phyloP scores from a whole-genome alignment of 2,113 vertebrate genomes.

The Chascanopsetta lugubris region DNA sequence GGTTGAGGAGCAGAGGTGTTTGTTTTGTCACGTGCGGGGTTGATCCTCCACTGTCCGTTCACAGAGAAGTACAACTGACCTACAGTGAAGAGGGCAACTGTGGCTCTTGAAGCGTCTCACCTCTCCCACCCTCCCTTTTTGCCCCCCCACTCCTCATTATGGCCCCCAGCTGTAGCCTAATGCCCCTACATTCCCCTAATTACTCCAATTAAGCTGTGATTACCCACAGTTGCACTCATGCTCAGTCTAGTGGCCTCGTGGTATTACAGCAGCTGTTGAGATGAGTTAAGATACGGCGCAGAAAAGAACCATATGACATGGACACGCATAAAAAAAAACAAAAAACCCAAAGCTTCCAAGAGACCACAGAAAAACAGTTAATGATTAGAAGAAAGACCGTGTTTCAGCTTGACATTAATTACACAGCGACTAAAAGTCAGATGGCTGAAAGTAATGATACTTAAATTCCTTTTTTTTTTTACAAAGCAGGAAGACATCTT shows the following conservation, averaged over 20 bases:
- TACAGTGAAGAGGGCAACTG: slow-evolving; percentile 67
- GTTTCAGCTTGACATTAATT: slow-evolving; percentile 34
- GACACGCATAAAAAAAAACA: slow-evolving; percentile 3
- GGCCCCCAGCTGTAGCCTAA: slow-evolving; percentile 80
- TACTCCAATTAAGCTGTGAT: slow-evolving; percentile 83
- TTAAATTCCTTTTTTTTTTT: slow-evolving; percentile 31
- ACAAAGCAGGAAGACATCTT: slow-evolving; percentile 34
- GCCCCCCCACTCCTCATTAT: slow-evolving; percentile 70
- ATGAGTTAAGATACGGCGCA: slow-evolving; percentile 52
- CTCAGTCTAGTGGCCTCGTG: slow-evolving; percentile 69
- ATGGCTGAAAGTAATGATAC: slow-evolving; percentile 29
- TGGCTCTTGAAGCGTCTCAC: slow-evolving; percentile 65
- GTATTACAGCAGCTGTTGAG: slow-evolving; percentile 70
- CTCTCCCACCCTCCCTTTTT: slow-evolving; percentile 48
- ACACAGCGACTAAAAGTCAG: slow-evolving; percentile 25
- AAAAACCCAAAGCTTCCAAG: too few relatives aligned
- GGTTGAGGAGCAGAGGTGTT: neutral
- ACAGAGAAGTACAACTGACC: slow-evolving; percentile 49
- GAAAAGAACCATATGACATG: slow-evolving; percentile 26
- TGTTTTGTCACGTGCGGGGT: slow-evolving; percentile 19
- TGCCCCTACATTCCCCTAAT: slow-evolving; percentile 78
- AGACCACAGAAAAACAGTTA: neutral
- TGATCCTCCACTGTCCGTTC: slow-evolving; percentile 28
- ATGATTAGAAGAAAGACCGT: neutral
- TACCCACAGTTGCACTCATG: slow-evolving; percentile 79